phyloP scores from a whole-genome alignment of 2,888 invertebrate species.

The Apoda limacodes region DNA sequence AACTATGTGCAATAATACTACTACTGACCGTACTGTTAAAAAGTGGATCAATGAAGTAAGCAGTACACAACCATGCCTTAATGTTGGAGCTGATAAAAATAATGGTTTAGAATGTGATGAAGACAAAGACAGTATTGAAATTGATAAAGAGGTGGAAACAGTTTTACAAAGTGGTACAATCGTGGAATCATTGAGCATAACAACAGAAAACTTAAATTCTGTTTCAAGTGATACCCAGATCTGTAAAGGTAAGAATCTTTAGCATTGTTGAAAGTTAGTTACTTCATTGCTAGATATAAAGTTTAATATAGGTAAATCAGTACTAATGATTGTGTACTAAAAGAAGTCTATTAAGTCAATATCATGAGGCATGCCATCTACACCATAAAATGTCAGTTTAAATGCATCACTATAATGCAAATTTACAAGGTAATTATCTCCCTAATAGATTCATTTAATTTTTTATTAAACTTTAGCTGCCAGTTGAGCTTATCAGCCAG shows the following conservation, averaged over 20 bases:
- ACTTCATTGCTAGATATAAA: too few relatives aligned
- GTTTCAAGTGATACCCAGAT: slow-evolving; percentile 49
- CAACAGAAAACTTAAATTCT: slow-evolving; percentile 52
- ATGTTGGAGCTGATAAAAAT: slow-evolving; percentile 34
- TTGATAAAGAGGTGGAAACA: slow-evolving; percentile 61
- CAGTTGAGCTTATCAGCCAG: too few relatives aligned
- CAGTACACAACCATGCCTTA: slow-evolving; percentile 55
- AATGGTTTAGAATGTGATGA: slow-evolving; percentile 33
- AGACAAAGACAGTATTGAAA: slow-evolving; percentile 51
- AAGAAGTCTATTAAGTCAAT: too few relatives aligned
- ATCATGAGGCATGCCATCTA: too few relatives aligned
- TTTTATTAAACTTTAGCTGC: too few relatives aligned
- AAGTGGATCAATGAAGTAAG: slow-evolving; percentile 59
- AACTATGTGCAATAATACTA: slow-evolving; percentile 23
- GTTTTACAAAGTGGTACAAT: slow-evolving; percentile 60
- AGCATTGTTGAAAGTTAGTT: slow-evolving; percentile 3
- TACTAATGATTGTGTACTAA: too few relatives aligned
- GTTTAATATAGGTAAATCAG: too few relatives aligned
- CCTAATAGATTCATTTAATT: too few relatives aligned
- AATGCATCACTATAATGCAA: too few relatives aligned
- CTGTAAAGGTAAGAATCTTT: slow-evolving; percentile 42
- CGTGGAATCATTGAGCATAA: slow-evolving; percentile 56
- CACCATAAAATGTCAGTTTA: too few relatives aligned
- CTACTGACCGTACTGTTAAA: slow-evolving; percentile 35
- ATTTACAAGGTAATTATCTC: too few relatives aligned